Evolutionary conservation across 2,797 vertebrate species (phyloP), one percentile per base, ranked within the genome.

Genomic region (Sebastolobus altivelis): DNA sequence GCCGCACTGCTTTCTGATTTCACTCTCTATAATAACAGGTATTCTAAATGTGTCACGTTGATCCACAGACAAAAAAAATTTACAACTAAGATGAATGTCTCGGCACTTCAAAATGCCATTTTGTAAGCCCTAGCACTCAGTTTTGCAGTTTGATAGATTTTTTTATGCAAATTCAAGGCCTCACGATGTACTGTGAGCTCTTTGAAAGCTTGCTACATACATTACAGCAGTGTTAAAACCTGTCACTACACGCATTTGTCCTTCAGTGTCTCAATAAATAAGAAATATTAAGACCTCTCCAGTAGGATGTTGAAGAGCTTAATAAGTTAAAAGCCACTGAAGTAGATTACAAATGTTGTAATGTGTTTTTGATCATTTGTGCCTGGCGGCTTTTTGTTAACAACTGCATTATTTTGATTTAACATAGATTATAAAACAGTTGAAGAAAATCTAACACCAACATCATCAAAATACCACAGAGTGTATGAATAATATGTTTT

Each of bases 181-280:
- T 58, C n/a, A 5, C 0, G 0, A 4, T 38, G 6, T 27, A 16
- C 46, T 35, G 16, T 20, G 29, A 66, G 54, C 43, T 55, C 22
- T 8, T 18, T 37, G 13, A 35, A 20, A 58, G 37, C 5, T 9
- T 25, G 5, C 76, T 25, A 61, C 25, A 59, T 65, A 46, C 49
- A 56, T 76, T 55, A 40, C 37, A 38, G 38, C 59, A 9, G 54
- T 65, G 52, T 65, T 65, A 35, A 71, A 22, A 63, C 5, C 49
- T 38, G 27, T 65, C 65, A 22, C 58, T 65, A 14, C 22, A 38
- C 59, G 7, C 12, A 54, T 58, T 38, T 79, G 37, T 54, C 58
- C 55, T 12, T 70, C 35, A 63, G 25, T 62, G 8, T 37, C 33
- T 62, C 7, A 69, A 37, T 71, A 27, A 59, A 67, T 62, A 1